phyloP scores from a whole-genome alignment of 1,140 invertebrate genomes.

The Berghia stephanieae region DNA sequence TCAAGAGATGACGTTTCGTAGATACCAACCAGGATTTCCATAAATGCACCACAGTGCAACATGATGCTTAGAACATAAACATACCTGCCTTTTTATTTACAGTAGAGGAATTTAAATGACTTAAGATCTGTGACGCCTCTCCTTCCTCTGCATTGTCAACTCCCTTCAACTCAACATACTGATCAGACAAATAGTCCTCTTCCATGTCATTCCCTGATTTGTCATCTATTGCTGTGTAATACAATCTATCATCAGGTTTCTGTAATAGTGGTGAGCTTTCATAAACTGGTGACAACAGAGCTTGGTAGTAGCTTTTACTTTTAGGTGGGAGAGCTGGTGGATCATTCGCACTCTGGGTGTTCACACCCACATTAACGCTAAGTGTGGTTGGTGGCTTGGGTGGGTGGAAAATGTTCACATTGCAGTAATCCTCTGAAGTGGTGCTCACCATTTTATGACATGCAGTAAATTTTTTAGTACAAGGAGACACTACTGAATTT shows the following conservation, averaged over 20 bases:
- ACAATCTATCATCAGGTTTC: constrained; percentile 42
- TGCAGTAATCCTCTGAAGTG: background rate
- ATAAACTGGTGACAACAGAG: constrained; percentile 53
- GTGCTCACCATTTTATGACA: background rate
- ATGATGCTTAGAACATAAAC: constrained; percentile 27
- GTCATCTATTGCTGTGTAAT: constrained; percentile 28
- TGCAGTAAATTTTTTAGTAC: constrained; percentile 15
- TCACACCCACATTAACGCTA: background rate
- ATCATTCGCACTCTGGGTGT: background rate
- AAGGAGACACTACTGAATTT: no score
- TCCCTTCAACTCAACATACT: background rate
- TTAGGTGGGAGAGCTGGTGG: constrained; percentile 61
- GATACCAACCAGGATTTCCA: no score
- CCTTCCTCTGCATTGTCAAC: background rate
- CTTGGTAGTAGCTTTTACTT: constrained; percentile 49
- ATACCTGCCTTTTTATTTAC: constrained; percentile 28
- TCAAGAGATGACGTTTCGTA: no score
- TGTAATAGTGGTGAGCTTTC: constrained; percentile 37
- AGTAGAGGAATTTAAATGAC: background rate
- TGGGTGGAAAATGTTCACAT: background rate
- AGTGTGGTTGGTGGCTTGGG: background rate
- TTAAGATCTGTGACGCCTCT: no score
- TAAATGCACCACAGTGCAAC: constrained; percentile 19
- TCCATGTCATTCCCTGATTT: background rate
- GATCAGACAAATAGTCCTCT: background rate